Conservation (phyloP, 2,113 vertebrate species). For the Trichomycterus rosablanca region DNA sequence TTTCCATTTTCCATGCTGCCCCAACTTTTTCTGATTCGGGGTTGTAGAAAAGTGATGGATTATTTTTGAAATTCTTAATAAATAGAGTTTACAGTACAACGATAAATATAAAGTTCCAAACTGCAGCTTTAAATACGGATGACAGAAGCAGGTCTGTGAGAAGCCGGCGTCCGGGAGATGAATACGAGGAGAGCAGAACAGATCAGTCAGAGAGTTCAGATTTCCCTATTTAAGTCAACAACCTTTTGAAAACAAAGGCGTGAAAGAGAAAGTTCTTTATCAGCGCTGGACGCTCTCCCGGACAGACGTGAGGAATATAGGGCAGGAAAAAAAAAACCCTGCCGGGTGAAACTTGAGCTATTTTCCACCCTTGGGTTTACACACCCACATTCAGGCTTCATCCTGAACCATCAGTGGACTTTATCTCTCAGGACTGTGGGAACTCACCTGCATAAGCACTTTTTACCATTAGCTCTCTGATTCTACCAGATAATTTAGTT, state of each 20-base stretch:
- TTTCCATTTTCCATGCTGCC: too few species aligned
- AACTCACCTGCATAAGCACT: slow-evolving; percentile 45
- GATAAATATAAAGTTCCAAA: too few species aligned
- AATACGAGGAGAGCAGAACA: slow-evolving; percentile 14
- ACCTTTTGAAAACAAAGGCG: slow-evolving; percentile 27
- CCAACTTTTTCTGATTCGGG: too few species aligned
- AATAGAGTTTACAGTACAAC: too few species aligned
- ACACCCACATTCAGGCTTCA: slow-evolving; percentile 16
- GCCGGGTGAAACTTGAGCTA: slow-evolving; percentile 31
- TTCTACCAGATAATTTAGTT: not conserved
- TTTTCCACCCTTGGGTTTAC: slow-evolving; percentile 4
- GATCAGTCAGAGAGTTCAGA: slow-evolving; percentile 6
- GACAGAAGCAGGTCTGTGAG: too few species aligned
- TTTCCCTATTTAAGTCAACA: slow-evolving; percentile 6
- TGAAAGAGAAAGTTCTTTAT: slow-evolving; percentile 33
- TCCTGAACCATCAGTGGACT: slow-evolving; percentile 30
- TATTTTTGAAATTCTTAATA: too few species aligned
- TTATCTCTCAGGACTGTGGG: slow-evolving; percentile 42
- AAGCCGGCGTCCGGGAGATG: too few species aligned
- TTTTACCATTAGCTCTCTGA: slow-evolving; percentile 4
- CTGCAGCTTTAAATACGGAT: too few species aligned
- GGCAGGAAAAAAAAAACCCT: slow-evolving; percentile 1
- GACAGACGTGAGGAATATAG: slow-evolving; percentile 5
- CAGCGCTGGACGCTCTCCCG: slow-evolving; percentile 28
- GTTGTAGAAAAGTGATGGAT: too few species aligned